Percentiles rank a stretch among this genome's conserved stretches.
phyloP scores from a whole-genome alignment of 2,888 invertebrate species.

The Agonopterix arenella region DNA sequence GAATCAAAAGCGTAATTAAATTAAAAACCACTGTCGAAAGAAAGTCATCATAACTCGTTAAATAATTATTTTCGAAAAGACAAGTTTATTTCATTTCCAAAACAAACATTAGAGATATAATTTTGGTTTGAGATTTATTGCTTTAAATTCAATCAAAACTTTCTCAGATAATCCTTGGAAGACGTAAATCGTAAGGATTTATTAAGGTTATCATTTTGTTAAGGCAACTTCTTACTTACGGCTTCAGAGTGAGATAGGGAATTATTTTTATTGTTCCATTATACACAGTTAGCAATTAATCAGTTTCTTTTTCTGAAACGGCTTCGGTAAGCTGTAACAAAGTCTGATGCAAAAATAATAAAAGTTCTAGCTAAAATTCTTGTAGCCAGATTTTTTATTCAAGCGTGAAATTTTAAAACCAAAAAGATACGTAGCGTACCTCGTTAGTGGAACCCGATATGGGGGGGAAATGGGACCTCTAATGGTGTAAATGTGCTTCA shows the following conservation, averaged over 20 bases:
- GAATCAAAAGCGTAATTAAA: too few relatives aligned
- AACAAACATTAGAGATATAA: conserved; percentile 20
- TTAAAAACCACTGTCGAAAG: too few relatives aligned
- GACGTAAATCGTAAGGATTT: conserved; percentile 23
- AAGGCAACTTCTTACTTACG: conserved; percentile 1
- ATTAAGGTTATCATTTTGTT: conserved; percentile 15
- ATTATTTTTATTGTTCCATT: neutral
- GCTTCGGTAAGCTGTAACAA: too few relatives aligned
- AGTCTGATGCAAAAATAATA: too few relatives aligned
- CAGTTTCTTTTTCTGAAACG: too few relatives aligned
- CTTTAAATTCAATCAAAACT: conserved; percentile 23
- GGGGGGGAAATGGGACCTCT: conserved; percentile 8
- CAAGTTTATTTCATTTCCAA: conserved; percentile 14
- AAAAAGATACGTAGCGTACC: neutral
- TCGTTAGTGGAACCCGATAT: conserved; percentile 13
- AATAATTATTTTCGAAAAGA: conserved; percentile 9
- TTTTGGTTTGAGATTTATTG: conserved; percentile 24
- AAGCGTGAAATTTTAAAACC: neutral
- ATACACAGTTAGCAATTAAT: too few relatives aligned
- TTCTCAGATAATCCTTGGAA: conserved; percentile 19
- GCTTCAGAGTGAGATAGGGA: neutral
- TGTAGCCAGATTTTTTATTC: neutral
- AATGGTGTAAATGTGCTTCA: conserved; percentile 11
- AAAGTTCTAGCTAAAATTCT: too few relatives aligned
- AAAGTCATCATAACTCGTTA: conserved; percentile 1